Base-by-base conservation (phyloP, 1,140 invertebrate species). In the Oryctes rhinoceros region DNA sequence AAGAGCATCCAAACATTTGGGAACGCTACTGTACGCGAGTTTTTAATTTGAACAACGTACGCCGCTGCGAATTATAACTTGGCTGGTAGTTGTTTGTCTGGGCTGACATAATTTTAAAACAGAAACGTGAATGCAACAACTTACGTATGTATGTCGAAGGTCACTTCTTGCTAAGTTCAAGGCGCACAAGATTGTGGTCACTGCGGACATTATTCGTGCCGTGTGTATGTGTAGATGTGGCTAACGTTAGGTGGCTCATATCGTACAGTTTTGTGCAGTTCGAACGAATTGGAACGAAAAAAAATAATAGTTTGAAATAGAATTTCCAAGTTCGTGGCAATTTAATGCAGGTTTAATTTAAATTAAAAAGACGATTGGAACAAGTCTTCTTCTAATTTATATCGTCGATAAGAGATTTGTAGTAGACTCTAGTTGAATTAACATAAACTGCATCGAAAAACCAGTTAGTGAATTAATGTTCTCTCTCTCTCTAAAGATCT, bases 131-230 rank as follows among this genome's bases (percentile, higher is more conserved):
- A 71, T 71, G 65, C 65, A 71, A 30, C 39, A 44, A 44, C 39
- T 44, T 44, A 10, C 35, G 18, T 71, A 71, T 24, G 35, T 71
- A 35, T 71, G 65, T 71, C 65, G 65, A 71, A 71, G 65, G 65
- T 71, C 65, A 71, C 10, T 71, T 71, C 65, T 71, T 71, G 65
- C 65, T 71, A 71, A 71, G 65, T 71, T 71, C 65, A 71, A 71
- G 65, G 65, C 65, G 35, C 65, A 71, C 65, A 71, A 71, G 65
- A 71, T 71, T 71, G 65, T 71, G 65, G 65, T 71, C 65, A 71
- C 35, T 71, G 65, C 24, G 35, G 24, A 71, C 35, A 71, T 37
- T 37, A 67, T 71, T 7, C 13, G 13, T 62, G 53, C 53, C n/a
- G 53, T 59, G 53, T n/a, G 15, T 59, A 59, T 59, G 15, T 59